Evolutionary conservation across 1,140 invertebrate species (phyloP), one percentile per base, ranked within the genome.

Genomic region (Probaryconus sp.): DNA sequence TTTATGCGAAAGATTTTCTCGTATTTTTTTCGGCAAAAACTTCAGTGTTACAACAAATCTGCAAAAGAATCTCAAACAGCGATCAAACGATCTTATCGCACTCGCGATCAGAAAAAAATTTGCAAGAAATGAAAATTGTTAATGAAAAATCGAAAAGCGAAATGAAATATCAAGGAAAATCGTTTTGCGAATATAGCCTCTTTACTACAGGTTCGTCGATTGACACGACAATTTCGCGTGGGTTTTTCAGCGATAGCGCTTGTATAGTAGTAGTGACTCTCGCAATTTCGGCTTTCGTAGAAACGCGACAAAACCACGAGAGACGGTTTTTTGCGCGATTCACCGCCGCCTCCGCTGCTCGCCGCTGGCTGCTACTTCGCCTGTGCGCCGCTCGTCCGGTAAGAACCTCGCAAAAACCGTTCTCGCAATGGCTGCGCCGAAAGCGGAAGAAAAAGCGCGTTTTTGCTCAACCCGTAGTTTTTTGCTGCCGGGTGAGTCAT

Each of bases 361-460:
- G n/a, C n/a, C n/a, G n/a, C n/a, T n/a, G n/a, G n/a, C n/a, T 40
- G 65, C 65, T 76, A 55, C 72, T 70, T 55, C 64, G 72, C 20
- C n/a, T 51, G 35, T 51, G 70, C 65, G 73, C 63, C 48, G 73
- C 65, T 70, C 72, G 72, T 65, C 72, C 60, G 72, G 72, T 76
- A 70, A 76, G 72, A 71, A 70, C 48, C 47, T 48, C 37, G 73
- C 73, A 76, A 76, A 76, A 76, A 76, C 73, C 40, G 47, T 16
- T 64, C 73, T 76, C 73, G 73, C 74, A 69, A 77, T 68, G 65
- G 78, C 81, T 79, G 77, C 77, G 68, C 78, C 72, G 79, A 74
- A 70, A 74, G 67, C 76, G 65, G 68, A 82, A 82, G 82, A 83
- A 83, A 83, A 83, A 80, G 56, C 72, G 65, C 18, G 73, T 83